Evolutionary conservation across 2,113 vertebrate species (phyloP), one percentile per base, ranked within the genome.

Genomic region (Epinephelus moara): DNA sequence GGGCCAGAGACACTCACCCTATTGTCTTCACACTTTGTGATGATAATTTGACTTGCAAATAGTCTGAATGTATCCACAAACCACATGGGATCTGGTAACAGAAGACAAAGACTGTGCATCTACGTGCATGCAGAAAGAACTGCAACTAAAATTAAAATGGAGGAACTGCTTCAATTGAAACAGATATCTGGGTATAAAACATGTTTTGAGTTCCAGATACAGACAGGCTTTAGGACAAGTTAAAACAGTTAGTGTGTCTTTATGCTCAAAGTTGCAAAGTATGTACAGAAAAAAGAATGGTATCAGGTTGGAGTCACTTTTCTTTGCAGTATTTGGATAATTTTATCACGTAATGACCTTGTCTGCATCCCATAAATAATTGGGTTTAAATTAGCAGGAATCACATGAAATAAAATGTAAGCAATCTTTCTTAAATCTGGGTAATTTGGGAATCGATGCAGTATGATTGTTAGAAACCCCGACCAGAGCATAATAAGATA

Each of bases 371-470:
- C 93, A 81, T 92, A 94, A 72, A 94, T 92, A 21, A 94, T 42
- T 21, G 92, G 93, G 82, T 94, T 94, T 18, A 93, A 82, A 85
- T 90, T 90, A 30, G 89, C 91, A 15, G 93, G 93, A 15, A 93
- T 83, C 59, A 94, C 86, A 59, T 91, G 88, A 81, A 93, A 93
- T 23, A 93, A 85, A 81, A 94, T 45, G 6, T 19, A 60, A 4
- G 91, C 86, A 47, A 92, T 86, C 67, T 92, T 92, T 53, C 92
- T 92, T 42, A 94, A 64, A 61, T 85, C 83, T 37, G 85, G 90
- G 7, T 93, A 81, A 25, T 93, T 27, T 60, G 89, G 86, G 61
- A 93, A 94, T 27, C 92, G 91, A 47, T 93, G 93, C 67, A 93
- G 6, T 33, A 91, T 91, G 27, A 93, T 91, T 2, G 90, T 88